Evolutionary conservation across 2,113 vertebrate genomes (phyloP).

Genomic region (Callorhinus ursinus): DNA sequence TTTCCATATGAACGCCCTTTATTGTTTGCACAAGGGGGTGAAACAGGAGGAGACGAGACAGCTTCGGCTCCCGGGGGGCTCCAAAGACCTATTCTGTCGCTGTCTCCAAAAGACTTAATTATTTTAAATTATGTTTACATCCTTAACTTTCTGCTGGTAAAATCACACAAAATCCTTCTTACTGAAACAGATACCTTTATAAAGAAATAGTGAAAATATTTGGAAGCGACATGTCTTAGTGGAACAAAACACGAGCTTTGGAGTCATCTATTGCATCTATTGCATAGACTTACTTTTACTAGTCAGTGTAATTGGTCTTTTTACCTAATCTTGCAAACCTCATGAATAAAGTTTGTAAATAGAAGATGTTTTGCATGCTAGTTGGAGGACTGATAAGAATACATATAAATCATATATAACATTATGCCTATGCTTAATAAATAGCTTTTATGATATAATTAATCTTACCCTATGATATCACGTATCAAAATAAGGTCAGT

Average conservation of each 20-base stretch:
- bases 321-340: neutral
- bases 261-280: neutral
- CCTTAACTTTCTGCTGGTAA: neutral
- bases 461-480: neutral
- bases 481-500: neutral
- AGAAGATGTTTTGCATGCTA: neutral
- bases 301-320: neutral
- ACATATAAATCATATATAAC: neutral
- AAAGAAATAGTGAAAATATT: neutral
- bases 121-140: neutral
- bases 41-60: neutral
- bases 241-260: neutral
- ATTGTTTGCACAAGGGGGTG: neutral
- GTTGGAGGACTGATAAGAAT: neutral
- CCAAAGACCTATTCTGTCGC: neutral
- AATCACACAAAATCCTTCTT: neutral
- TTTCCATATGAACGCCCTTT: neutral
- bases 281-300: neutral
- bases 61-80: neutral
- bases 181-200: neutral
- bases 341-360: neutral
- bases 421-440: neutral
- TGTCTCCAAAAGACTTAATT: neutral
- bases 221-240: neutral
- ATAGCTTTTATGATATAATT: neutral